Percentiles rank a stretch among this genome's conserved stretches.
phyloP scores from a whole-genome alignment of 2,888 invertebrate species.

The Cancer borealis region DNA sequence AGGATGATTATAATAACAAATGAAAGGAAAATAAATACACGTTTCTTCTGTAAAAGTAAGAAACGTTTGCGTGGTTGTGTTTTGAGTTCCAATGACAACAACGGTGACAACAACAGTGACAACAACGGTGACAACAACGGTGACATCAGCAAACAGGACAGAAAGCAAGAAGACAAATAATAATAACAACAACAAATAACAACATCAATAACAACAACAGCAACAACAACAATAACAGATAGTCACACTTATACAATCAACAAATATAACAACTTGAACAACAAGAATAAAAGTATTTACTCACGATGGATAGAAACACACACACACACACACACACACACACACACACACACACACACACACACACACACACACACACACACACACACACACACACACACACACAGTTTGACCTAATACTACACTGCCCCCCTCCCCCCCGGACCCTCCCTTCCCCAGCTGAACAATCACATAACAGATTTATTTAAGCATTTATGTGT shows the following conservation, averaged over 20 bases:
- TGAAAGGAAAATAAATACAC: too few relatives aligned
- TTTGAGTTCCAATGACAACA: not conserved
- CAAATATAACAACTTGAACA: not conserved
- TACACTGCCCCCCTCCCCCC: too few relatives aligned
- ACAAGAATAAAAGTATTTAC: not conserved
- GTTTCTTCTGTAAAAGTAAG: not conserved
- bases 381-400: conserved; percentile 40
- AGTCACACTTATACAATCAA: not conserved
- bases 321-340: conserved; percentile 15
- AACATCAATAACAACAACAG: not conserved
- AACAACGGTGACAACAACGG: not conserved
- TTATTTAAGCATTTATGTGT: not conserved
- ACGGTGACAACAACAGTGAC: not conserved
- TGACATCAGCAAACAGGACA: not conserved
- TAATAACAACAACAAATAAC: not conserved
- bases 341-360: conserved; percentile 17
- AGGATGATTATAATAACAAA: not conserved
- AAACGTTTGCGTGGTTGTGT: not conserved
- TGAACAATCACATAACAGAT: not conserved
- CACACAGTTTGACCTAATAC: not conserved
- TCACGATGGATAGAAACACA: not conserved
- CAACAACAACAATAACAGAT: not conserved
- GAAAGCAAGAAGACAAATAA: not conserved
- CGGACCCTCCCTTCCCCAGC: too few relatives aligned
- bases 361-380: conserved; percentile 37